Conservation (phyloP, 2,888 invertebrate species). For the Sthenelais limicola region DNA sequence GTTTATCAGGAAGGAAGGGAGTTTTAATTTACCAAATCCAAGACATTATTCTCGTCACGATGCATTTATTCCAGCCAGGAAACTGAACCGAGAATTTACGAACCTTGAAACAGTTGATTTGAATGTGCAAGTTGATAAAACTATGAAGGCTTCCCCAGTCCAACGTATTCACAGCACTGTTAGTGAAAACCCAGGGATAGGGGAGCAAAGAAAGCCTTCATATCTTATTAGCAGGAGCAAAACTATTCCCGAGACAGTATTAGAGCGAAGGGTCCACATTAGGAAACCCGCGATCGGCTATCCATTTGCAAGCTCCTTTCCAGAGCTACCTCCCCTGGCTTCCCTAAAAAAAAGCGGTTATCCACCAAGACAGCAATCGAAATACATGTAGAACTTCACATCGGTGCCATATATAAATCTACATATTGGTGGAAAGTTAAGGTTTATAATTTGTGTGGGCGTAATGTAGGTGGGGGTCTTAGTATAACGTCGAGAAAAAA, state of each 20-base stretch:
- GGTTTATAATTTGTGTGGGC: too few species aligned
- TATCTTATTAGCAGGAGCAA: not conserved
- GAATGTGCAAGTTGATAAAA: not conserved
- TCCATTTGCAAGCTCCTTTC: not conserved
- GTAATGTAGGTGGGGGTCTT: too few species aligned
- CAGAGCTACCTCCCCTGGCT: not conserved
- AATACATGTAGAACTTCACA: too few species aligned
- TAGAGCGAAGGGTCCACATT: not conserved
- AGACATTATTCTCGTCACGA: not conserved
- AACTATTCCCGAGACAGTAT: not conserved
- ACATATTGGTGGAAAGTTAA: too few species aligned
- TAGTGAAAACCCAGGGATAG: not conserved
- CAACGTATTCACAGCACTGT: too few species aligned
- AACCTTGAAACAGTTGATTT: conserved; percentile 12
- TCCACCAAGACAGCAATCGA: too few species aligned
- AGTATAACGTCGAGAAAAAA: too few species aligned
- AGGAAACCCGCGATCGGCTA: not conserved
- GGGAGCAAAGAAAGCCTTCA: not conserved
- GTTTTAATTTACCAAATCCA: not conserved
- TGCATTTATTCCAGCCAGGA: not conserved
- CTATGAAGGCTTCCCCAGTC: not conserved
- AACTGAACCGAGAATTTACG: not conserved
- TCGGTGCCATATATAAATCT: too few species aligned
- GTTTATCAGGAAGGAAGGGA: not conserved
- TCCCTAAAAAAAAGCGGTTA: not conserved